Evolutionary conservation across 2,888 invertebrate genomes (phyloP).

Genomic region (Agelastica alni): DNA sequence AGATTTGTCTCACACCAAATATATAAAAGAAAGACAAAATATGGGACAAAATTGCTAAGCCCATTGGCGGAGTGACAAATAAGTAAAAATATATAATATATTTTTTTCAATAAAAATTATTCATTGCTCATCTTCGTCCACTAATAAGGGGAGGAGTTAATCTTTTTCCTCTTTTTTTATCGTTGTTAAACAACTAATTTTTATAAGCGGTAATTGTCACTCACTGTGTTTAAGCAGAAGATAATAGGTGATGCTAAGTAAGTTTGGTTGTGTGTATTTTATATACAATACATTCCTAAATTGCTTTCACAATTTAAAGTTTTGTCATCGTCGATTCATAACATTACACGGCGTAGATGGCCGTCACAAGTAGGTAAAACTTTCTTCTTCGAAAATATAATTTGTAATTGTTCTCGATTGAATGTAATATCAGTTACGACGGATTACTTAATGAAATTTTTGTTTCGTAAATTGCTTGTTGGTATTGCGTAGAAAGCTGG

Average conservation of each 20-base stretch:
- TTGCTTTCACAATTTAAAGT: conserved; percentile 4
- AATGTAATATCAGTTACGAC: conserved; percentile 23
- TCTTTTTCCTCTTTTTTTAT: too few relatives aligned
- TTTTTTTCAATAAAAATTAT: too few relatives aligned
- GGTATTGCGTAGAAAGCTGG: conserved; percentile 8
- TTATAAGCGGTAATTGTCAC: too few relatives aligned
- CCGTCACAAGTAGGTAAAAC: conserved; percentile 14
- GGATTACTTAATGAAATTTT: conserved; percentile 20
- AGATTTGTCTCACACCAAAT: conserved; percentile 16
- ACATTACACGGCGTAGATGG: neutral
- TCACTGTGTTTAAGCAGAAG: too few relatives aligned
- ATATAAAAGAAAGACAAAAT: conserved; percentile 22
- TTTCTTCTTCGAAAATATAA: conserved; percentile 27
- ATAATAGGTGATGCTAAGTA: too few relatives aligned
- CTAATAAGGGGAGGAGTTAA: too few relatives aligned
- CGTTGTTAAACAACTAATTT: too few relatives aligned
- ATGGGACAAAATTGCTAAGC: conserved; percentile 19
- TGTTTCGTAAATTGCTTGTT: conserved; percentile 12
- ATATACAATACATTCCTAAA: conserved; percentile 3
- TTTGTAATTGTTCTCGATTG: conserved; percentile 27
- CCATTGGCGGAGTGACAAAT: conserved; percentile 1
- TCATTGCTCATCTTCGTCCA: too few relatives aligned
- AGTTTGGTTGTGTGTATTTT: too few relatives aligned
- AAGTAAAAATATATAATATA: too few relatives aligned
- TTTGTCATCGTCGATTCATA: conserved; percentile 1